Conservation (phyloP, 2,113 vertebrate genomes). For the Probosciger aterrimus region DNA sequence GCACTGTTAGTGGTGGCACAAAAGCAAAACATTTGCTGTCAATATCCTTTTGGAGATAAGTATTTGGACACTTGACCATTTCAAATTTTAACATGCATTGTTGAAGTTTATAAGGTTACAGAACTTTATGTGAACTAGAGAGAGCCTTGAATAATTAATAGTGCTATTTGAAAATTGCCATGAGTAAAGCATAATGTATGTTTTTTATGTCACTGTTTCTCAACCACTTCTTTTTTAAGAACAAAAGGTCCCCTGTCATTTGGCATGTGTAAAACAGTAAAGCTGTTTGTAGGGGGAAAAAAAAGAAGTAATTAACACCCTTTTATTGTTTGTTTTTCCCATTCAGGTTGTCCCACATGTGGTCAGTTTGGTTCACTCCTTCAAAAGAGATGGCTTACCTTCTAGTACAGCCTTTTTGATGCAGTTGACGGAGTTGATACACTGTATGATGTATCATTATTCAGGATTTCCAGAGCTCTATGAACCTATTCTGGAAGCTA, state of each 20-base stretch:
- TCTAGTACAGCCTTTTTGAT: constrained; percentile 88
- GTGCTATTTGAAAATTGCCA: not conserved
- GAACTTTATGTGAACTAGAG: not conserved
- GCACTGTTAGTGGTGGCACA: not conserved
- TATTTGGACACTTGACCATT: not conserved
- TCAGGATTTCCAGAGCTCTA: constrained; percentile 99
- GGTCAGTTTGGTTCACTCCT: constrained; percentile 84
- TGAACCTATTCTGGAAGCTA: constrained; percentile 89
- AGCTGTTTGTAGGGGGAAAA: not conserved
- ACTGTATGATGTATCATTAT: constrained; percentile 99
- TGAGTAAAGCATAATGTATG: not conserved
- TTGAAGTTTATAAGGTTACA: not conserved
- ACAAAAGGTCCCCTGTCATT: not conserved
- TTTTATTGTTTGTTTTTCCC: not conserved
- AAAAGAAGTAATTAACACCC: not conserved
- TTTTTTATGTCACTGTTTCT: not conserved
- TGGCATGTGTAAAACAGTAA: not conserved
- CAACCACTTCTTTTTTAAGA: not conserved
- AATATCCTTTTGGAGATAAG: not conserved
- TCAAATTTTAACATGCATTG: not conserved
- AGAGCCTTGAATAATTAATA: not conserved
- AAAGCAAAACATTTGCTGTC: not conserved
- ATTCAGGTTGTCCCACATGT: constrained; percentile 89
- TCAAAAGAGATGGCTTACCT: constrained; percentile 85
- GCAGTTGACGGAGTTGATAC: constrained; percentile 89